Conservation (phyloP, 2,888 invertebrate genomes). For the Hesperia comma region DNA sequence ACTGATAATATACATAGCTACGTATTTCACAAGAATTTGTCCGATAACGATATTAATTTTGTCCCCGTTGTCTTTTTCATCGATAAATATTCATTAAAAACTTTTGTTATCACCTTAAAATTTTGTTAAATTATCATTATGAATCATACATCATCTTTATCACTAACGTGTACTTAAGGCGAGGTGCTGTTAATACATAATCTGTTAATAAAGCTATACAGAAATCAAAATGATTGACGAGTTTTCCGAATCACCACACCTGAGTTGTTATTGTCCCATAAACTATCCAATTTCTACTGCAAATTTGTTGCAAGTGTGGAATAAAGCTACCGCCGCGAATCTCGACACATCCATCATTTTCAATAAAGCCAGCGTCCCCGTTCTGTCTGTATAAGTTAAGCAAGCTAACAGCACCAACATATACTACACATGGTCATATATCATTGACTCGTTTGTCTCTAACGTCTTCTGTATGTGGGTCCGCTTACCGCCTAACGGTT, state of each 20-base stretch:
- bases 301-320: conserved; percentile 15
- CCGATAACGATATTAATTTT: not conserved
- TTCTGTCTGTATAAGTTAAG: conserved; percentile 56
- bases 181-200: no score
- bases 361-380: conserved; percentile 47
- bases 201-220: no score
- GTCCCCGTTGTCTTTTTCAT: not conserved
- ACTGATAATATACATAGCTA: not conserved
- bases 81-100: not conserved
- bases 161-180: not conserved
- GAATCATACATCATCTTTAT: not conserved
- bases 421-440: conserved; percentile 59
- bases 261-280: conserved; percentile 13
- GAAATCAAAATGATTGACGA: not conserved
- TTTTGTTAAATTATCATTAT: not conserved
- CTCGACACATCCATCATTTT: conserved; percentile 35
- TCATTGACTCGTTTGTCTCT: conserved; percentile 71
- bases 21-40: not conserved
- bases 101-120: not conserved
- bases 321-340: conserved; percentile 14
- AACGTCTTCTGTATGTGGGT: conserved; percentile 60
- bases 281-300: conserved; percentile 20
- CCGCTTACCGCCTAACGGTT: conserved; percentile 70
- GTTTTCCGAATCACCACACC: conserved; percentile 9
- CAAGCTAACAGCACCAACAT: conserved; percentile 47